Evolutionary conservation across 2,888 invertebrate genomes (phyloP).

Genomic region (Molorchus minor): DNA sequence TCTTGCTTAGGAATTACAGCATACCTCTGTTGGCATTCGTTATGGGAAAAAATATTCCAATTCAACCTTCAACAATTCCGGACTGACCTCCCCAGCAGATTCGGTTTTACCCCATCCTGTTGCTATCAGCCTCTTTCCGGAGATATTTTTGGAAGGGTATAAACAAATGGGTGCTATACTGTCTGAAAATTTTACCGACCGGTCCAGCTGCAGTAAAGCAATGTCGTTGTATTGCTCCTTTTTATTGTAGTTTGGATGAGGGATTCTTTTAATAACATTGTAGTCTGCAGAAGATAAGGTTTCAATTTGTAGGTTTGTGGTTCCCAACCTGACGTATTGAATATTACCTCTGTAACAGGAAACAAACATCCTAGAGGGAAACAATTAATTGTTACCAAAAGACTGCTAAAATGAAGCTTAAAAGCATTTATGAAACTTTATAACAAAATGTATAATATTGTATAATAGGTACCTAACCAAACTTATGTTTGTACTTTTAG

Average conservation of each 20-base stretch:
- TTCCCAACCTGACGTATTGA: slow-evolving; percentile 62
- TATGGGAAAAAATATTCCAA: slow-evolving; percentile 54
- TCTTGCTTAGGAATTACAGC: slow-evolving; percentile 43
- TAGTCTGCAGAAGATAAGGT: slow-evolving; percentile 53
- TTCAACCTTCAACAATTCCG: slow-evolving; percentile 62
- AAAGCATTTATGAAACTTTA: too few relatives aligned
- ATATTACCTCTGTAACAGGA: slow-evolving; percentile 57
- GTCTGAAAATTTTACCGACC: slow-evolving; percentile 56
- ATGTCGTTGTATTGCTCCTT: slow-evolving; percentile 65
- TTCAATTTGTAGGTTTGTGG: slow-evolving; percentile 57
- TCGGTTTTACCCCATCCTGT: slow-evolving; percentile 63
- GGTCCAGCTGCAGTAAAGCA: slow-evolving; percentile 62
- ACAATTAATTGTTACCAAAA: too few relatives aligned
- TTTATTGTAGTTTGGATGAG: slow-evolving; percentile 61
- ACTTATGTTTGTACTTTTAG: too few relatives aligned
- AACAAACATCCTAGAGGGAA: too few relatives aligned
- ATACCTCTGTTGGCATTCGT: slow-evolving; percentile 53
- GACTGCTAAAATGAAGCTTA: too few relatives aligned
- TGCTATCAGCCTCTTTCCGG: slow-evolving; percentile 53
- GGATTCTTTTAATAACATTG: slow-evolving; percentile 52
- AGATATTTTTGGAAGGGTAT: slow-evolving; percentile 41
- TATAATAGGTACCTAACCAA: too few relatives aligned
- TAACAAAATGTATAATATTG: too few relatives aligned
- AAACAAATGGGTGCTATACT: slow-evolving; percentile 64
- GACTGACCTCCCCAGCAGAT: slow-evolving; percentile 46